A percentile compares a stretch with the other conserved stretches of the same genome.
These are phyloP conservation scores for Scelioninae gen. 1 DNA, from an alignment of 2,888 invertebrate genomes.

Conservation along the genomic window DNA sequence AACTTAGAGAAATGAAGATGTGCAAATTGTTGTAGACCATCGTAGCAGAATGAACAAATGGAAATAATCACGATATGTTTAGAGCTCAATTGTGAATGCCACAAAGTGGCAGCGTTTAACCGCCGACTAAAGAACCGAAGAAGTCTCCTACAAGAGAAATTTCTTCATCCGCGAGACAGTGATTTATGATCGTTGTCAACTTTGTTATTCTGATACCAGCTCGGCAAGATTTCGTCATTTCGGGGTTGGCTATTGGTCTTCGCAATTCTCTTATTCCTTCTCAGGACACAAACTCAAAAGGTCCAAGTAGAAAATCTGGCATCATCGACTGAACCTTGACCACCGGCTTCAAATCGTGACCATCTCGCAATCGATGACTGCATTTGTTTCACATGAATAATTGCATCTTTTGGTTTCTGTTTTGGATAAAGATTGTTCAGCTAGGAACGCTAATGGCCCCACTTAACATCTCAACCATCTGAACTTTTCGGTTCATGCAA, in stretches of 20 bases:
- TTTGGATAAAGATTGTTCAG: conserved; percentile 49
- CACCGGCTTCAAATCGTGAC: background rate
- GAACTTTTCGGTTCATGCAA: conserved; percentile 60
- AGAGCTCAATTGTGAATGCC: conserved; percentile 51
- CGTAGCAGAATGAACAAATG: conserved; percentile 16
- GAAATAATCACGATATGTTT: conserved; percentile 19
- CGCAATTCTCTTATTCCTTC: no score
- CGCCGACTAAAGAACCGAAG: conserved; percentile 45
- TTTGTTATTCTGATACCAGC: conserved; percentile 47
- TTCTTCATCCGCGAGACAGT: conserved; percentile 60
- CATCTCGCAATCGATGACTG: conserved; percentile 21
- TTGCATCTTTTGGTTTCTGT: conserved; percentile 27
- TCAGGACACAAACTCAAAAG: background rate
- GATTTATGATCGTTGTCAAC: conserved; percentile 64
- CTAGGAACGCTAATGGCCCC: conserved; percentile 83
- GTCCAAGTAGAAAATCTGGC: background rate
- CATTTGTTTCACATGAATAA: conserved; percentile 51
- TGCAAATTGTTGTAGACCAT: no score
- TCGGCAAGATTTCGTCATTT: conserved; percentile 52
- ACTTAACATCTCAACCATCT: conserved; percentile 84
- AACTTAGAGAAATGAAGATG: no score
- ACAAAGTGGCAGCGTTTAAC: conserved; percentile 67
- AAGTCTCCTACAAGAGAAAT: conserved; percentile 51
- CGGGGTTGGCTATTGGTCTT: conserved; percentile 20
- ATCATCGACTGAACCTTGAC: background rate